Evolutionary conservation across 2,888 invertebrate species (phyloP), one percentile per base, ranked within the genome.

Genomic region (Sarcophaga subvicina): DNA sequence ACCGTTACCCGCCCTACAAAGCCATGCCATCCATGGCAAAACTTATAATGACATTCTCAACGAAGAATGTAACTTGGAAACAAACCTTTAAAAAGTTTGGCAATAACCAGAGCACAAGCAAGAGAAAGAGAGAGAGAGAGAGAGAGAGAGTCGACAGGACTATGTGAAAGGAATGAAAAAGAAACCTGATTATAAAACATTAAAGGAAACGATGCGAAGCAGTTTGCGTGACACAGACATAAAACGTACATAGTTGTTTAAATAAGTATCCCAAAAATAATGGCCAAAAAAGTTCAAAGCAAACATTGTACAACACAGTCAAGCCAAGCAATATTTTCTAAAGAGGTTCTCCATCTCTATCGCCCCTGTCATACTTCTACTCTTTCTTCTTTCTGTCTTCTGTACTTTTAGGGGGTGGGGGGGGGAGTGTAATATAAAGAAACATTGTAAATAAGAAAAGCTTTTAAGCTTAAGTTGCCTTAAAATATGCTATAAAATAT

Each of bases 381-480:
- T 27, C 25, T 27, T 0, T 49, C 25, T 62, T 37, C 17, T 27
- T 60, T 8, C 4, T 49, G 4, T 54, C 1, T 54, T 54, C 4
- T 14, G 12, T 54, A 14, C 17, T 17, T 54, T 54, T 14, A 54
- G 3, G 2, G 14, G 12, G 4, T 17, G 3, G 22, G 22, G 22
- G 22, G 22, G 22, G 22, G 22, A 1, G 22, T 22, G 22, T 22
- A 54, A 14, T 54, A 59, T 37, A 27, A 25, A 4, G 17, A 49
- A 69, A 72, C 45, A 45, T n/a, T 63, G 64, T 78, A 78, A 73
- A 83, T 64, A 72, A 66, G 17, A 64, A 77, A 78, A 75, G 54
- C 47, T 69, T 70, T 70, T 12, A 47, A 64, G 64, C 64, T 63
- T 37, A 27, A 71, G 69, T 70, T 75, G 22, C 54, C 83, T 49